Percentiles rank a stretch among this genome's conserved stretches.
These are phyloP conservation scores for Muntiacus muntjak DNA, from an alignment of 2,113 vertebrate species.

Conservation along the genomic window DNA sequence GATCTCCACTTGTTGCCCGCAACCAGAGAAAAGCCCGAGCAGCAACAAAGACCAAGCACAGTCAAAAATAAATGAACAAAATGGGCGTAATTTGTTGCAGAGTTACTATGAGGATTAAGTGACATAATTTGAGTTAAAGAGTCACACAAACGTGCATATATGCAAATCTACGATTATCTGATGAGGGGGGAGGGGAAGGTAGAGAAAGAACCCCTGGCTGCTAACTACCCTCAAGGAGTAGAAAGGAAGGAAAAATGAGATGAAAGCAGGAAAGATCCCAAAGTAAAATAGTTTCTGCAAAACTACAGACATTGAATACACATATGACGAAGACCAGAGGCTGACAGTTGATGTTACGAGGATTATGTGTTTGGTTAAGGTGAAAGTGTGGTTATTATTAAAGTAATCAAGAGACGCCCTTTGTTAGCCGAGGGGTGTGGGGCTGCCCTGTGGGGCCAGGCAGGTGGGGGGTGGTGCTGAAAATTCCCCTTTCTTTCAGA, in stretches of 20 bases:
- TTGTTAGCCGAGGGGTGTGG: not conserved
- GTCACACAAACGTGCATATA: not conserved
- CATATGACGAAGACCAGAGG: not conserved
- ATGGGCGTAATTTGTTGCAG: not conserved
- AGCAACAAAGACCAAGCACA: not conserved
- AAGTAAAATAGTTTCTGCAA: not conserved
- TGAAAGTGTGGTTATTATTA: not conserved
- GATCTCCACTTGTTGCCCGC: not conserved
- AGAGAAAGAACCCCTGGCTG: not conserved
- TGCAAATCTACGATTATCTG: not conserved
- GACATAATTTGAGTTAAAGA: not conserved
- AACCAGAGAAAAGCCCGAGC: not conserved
- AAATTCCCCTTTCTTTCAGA: not conserved
- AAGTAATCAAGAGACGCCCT: not conserved
- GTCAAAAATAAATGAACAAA: not conserved
- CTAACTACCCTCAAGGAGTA: not conserved
- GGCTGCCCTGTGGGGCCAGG: not conserved
- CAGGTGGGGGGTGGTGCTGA: not conserved
- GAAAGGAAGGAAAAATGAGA: not conserved
- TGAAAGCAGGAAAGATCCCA: not conserved
- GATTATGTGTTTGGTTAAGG: not conserved
- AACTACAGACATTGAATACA: not conserved
- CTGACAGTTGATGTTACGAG: not conserved
- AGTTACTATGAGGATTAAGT: not conserved
- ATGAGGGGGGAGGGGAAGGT: not conserved